These are phyloP conservation scores for Mastomys natalensis DNA, from an alignment of 2,113 vertebrate species.

Conservation along the genomic window DNA sequence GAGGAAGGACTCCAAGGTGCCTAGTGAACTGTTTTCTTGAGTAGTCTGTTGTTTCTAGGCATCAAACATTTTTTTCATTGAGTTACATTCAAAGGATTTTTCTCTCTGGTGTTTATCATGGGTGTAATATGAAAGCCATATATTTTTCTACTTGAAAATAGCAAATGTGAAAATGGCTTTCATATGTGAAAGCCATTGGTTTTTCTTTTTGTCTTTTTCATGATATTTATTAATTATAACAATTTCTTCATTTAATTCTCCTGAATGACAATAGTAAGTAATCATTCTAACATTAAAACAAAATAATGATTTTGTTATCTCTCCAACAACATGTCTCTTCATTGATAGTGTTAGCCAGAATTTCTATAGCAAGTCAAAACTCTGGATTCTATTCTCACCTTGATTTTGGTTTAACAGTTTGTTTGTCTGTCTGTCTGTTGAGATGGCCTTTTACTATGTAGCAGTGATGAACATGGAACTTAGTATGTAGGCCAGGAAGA, in stretches of 20 bases:
- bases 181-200: neutral
- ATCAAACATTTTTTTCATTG: conserved; percentile 36
- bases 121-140: neutral
- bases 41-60: neutral
- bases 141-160: too few species aligned
- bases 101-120: conserved; percentile 38
- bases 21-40: neutral
- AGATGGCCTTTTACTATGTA: neutral
- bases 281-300: neutral
- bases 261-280: conserved; percentile 30
- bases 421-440: neutral
- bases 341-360: neutral
- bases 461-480: neutral
- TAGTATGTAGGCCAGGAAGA: neutral
- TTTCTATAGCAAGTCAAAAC: conserved; percentile 22
- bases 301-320: neutral
- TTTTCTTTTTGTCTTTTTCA: neutral
- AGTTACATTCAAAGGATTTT: neutral
- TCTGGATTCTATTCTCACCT: neutral
- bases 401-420: conserved; percentile 24
- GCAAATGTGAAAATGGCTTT: too few species aligned
- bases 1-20: neutral
- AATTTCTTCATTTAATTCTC: conserved; percentile 6
- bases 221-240: neutral
- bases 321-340: neutral